Base-by-base conservation (phyloP, 2,888 invertebrate genomes). In the Dolichomitus sp. region DNA sequence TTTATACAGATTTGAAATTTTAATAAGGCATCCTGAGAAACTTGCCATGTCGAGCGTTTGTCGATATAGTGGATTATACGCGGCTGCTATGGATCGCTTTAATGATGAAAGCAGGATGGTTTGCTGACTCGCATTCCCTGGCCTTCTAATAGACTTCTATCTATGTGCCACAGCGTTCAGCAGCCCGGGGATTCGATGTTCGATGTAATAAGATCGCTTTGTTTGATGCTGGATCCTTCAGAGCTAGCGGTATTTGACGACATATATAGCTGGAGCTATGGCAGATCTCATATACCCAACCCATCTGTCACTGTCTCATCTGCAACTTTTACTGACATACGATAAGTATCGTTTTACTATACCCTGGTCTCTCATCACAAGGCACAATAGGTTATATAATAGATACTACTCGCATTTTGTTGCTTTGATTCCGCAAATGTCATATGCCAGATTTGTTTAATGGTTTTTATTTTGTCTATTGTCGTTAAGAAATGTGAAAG, bases 1-100 rank as follows among this genome's bases (percentile, higher is more conserved):
- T 83, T 80, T 19, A 23, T 61, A 68, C 52, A 75, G 72, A 83
- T 83, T 83, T 83, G 59, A 80, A 80, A 83, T 76, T 80, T 83
- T 72, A 83, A 83, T 80, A 80, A 83, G 83, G 69, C 68, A 73
- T 23, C 37, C 4, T 11, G 54, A 72, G 75, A 48, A 63, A 40
- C 61, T 83, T 54, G 75, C 66, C 59, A 59, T 70, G 75, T 66
- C 42, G 57, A 82, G 45, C 69, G 70, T 61, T 54, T 40, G 45
- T 70, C 70, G 78, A 79, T 79, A 68, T 45, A 65, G 82, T 14
- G 30, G 54, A 79, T 79, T 72, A 72, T 52, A n/a, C 42, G 50
- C 63, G 17, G 33, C 40, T 40, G 48, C 73, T 69, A 30, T 45
- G 80, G 27, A 72, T 61, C 66, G 65, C 50, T 61, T 59, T 79